phyloP scores from a whole-genome alignment of 1,140 invertebrate genomes.

The Charaxes varanes region DNA sequence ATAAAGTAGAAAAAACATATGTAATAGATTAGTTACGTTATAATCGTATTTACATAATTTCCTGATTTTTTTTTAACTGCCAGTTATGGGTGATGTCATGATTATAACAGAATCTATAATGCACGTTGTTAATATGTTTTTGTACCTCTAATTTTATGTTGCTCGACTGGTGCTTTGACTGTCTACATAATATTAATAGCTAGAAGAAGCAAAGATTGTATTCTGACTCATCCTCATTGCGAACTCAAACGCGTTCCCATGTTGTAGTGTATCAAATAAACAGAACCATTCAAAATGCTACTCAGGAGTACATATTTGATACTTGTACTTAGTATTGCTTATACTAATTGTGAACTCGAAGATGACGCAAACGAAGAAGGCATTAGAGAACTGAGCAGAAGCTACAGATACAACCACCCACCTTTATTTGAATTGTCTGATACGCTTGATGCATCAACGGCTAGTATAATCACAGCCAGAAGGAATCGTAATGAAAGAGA shows the following conservation, averaged over 20 bases:
- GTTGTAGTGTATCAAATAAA: slow-evolving; percentile 33
- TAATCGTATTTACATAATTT: slow-evolving; percentile 8
- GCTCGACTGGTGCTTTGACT: slow-evolving; percentile 52
- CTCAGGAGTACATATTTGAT: slow-evolving; percentile 10
- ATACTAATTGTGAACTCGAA: slow-evolving; percentile 6
- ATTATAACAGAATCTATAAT: slow-evolving; percentile 11
- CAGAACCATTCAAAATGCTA: slow-evolving; percentile 29
- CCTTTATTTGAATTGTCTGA: slow-evolving; percentile 23
- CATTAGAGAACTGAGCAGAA: neutral
- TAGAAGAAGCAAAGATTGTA: slow-evolving; percentile 21
- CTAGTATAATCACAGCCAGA: slow-evolving; percentile 1
- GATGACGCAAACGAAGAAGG: neutral
- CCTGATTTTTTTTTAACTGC: slow-evolving; percentile 18
- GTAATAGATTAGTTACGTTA: no score
- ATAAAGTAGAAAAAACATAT: no score
- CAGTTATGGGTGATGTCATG: slow-evolving; percentile 30
- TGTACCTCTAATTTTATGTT: slow-evolving; percentile 32
- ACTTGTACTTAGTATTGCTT: slow-evolving; percentile 2
- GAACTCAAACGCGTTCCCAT: slow-evolving; percentile 37
- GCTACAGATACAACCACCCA: slow-evolving; percentile 38
- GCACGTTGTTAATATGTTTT: slow-evolving; percentile 20
- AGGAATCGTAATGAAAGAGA: slow-evolving; percentile 7
- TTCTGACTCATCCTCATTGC: slow-evolving; percentile 50
- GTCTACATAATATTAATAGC: slow-evolving; percentile 33
- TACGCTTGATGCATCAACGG: neutral